A percentile compares a stretch with the other conserved stretches of the same genome.
phyloP scores from a whole-genome alignment of 2,888 invertebrate species.

The Phengaris arion region DNA sequence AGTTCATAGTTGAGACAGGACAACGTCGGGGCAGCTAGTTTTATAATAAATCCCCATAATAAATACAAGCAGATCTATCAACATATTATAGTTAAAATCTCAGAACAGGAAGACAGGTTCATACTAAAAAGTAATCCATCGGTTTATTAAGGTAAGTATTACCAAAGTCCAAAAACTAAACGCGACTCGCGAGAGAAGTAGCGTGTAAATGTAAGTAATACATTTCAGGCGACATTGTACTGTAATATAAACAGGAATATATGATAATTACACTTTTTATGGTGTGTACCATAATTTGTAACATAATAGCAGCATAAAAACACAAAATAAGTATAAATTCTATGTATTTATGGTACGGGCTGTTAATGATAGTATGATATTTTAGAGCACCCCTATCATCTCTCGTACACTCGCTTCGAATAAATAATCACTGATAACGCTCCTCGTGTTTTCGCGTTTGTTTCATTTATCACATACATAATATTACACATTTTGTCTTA shows the following conservation, averaged over 20 bases:
- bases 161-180: no score
- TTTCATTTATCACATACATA: not conserved
- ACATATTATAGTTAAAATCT: no score
- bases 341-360: not conserved
- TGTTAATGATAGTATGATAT: not conserved
- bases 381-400: constrained; percentile 4
- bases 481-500: not conserved
- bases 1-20: no score
- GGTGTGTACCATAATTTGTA: constrained; percentile 6
- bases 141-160: no score
- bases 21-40: no score
- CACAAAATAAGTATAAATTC: not conserved
- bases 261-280: constrained; percentile 3
- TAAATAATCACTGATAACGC: constrained; percentile 3
- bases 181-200: not conserved
- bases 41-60: no score
- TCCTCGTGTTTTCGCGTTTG: not conserved
- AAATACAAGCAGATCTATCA: no score
- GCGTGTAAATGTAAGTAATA: not conserved
- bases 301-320: constrained; percentile 5
- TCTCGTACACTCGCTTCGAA: not conserved
- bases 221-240: not conserved
- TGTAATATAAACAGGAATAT: not conserved
- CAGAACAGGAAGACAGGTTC: no score
- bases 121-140: no score